These are phyloP conservation scores for Aleiodes alternator DNA, from an alignment of 2,888 invertebrate species.

Conservation along the genomic window DNA sequence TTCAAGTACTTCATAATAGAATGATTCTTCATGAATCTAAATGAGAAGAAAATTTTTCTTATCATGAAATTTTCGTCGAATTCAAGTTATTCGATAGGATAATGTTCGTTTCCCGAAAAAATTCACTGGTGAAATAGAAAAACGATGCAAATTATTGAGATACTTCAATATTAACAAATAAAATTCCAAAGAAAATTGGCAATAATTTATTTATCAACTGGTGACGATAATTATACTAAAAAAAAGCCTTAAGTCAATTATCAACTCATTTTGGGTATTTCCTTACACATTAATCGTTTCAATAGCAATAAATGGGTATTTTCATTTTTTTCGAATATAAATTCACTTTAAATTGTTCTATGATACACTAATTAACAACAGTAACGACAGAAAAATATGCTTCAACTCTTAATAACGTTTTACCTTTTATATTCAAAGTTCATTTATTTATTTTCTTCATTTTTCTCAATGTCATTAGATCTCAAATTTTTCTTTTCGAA, in stretches of 20 bases:
- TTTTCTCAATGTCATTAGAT: background rate
- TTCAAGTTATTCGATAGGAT: no score
- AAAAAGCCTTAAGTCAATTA: conserved; percentile 6
- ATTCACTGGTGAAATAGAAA: no score
- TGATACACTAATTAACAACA: conserved; percentile 60
- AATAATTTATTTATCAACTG: no score
- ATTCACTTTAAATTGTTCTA: conserved; percentile 52
- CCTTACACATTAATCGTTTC: conserved; percentile 35
- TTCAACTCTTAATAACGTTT: conserved; percentile 57
- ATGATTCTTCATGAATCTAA: background rate
- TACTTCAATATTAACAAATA: background rate
- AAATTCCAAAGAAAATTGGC: no score
- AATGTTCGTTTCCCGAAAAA: no score
- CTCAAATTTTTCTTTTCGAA: background rate
- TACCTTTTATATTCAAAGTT: conserved; percentile 30
- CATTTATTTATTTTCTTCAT: background rate
- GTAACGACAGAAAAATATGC: conserved; percentile 67
- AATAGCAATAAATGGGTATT: conserved; percentile 52
- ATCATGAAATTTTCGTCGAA: no score
- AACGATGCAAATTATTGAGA: conserved; percentile 21
- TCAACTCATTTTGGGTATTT: conserved; percentile 31
- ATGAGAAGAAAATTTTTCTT: background rate
- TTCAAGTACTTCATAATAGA: background rate
- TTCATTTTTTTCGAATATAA: conserved; percentile 41
- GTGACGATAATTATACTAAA: no score